Base-by-base conservation (phyloP, 2,797 vertebrate genomes). In the Bradypodion ventrale region DNA sequence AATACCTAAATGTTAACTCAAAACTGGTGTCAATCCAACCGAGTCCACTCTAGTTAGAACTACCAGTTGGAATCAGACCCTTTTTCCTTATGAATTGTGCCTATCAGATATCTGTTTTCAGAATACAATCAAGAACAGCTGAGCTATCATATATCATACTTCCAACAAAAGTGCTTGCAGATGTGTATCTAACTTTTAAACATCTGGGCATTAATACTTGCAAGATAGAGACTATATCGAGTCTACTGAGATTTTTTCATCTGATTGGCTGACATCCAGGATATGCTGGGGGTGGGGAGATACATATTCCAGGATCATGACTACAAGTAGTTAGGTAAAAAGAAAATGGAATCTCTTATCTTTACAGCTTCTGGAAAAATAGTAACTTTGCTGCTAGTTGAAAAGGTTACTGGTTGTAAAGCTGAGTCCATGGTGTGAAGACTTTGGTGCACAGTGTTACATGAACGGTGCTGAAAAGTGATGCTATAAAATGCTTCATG, bases 61-160 rank as follows among this genome's bases (percentile, higher is more conserved):
- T 21, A 56, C 52, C 52, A 56, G 52, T 56, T 56, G 52, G 2
- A 21, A 5, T 21, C 19, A 56, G 52, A 15, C 52, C 23, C n/a
- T 27, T 13, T 27, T 59, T 77, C n/a, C 35, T 35, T 9, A 69
- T 65, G 65, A 32, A 78, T 7, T 79, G 13, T 74, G 1, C 37
- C 25, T n/a, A 73, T 72, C 42, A 49, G 40, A 29, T 78, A 15
- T 37, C 68, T 46, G 29, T 62, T 65, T 73, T 73, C 69, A 65
- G 2, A 74, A 40, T n/a, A 52, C 3, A 69, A 66, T 60, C 52
- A 15, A 27, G 32, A 75, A 16, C 15, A 52, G 10, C 52, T 85
- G 27, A 42, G 44, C 12, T 52, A 3, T 3, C 0, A 0, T 40
- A 13, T 60, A 13, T 25, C 2, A 3, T 0, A 68, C 75, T 29